These are phyloP conservation scores for Apamea epomidion DNA, from an alignment of 2,888 invertebrate species.

Conservation along the genomic window DNA sequence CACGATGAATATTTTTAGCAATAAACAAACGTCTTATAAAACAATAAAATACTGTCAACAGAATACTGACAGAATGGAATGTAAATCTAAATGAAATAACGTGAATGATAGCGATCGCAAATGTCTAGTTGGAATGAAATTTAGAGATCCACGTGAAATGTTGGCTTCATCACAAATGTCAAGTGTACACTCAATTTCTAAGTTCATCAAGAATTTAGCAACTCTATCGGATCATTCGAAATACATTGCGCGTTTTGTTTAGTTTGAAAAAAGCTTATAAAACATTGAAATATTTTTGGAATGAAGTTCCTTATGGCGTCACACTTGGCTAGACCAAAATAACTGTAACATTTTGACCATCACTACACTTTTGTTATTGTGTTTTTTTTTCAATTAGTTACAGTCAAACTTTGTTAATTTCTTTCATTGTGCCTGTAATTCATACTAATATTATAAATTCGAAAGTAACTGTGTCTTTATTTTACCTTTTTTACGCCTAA, in stretches of 20 bases:
- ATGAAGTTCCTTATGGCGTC: no score
- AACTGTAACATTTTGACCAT: no score
- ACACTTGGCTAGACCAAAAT: no score
- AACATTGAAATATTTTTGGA: neutral
- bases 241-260: slow-evolving; percentile 36
- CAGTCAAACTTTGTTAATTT: no score
- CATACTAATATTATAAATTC: no score
- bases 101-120: slow-evolving; percentile 32
- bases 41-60: neutral
- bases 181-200: slow-evolving; percentile 51
- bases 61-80: neutral
- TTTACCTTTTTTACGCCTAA: no score
- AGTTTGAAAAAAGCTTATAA: neutral
- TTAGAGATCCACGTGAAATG: slow-evolving; percentile 45
- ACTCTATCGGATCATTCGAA: neutral
- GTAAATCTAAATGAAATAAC: slow-evolving; percentile 23
- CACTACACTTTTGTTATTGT: no score
- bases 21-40: neutral
- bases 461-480: no score
- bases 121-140: slow-evolving; percentile 42
- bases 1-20: neutral
- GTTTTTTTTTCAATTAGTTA: no score
- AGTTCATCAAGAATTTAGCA: slow-evolving; percentile 26
- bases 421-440: no score
- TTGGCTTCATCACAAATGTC: slow-evolving; percentile 53